Conservation (phyloP, 2,113 vertebrate species). For the Phrynosoma platyrhinos region DNA sequence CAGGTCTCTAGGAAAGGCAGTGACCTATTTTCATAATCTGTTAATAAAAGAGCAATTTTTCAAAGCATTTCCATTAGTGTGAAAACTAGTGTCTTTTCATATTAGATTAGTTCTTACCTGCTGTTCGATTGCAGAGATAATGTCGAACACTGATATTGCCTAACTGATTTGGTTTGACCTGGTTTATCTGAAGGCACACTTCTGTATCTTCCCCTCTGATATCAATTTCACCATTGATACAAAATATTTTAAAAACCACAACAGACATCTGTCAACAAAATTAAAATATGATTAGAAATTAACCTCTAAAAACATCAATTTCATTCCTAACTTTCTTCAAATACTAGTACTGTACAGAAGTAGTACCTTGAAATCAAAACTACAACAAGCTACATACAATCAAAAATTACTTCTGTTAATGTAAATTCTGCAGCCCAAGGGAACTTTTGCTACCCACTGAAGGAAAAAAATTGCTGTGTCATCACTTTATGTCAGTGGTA, state of each 20-base stretch:
- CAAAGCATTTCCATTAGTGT: background rate
- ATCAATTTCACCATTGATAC: slow-evolving; percentile 89
- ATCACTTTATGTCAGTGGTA: background rate
- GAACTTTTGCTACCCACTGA: background rate
- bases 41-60: slow-evolving; percentile 8
- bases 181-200: slow-evolving; percentile 89
- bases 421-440: background rate
- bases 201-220: slow-evolving; percentile 89
- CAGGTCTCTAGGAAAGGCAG: background rate
- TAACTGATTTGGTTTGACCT: slow-evolving; percentile 87
- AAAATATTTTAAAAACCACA: slow-evolving; percentile 92
- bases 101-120: slow-evolving; percentile 81
- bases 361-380: background rate
- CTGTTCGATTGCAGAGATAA: slow-evolving; percentile 91
- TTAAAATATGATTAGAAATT: slow-evolving; percentile 50
- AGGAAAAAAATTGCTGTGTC: background rate
- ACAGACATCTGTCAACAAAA: slow-evolving; percentile 89
- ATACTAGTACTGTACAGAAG: background rate
- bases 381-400: background rate
- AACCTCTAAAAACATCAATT: slow-evolving; percentile 4
- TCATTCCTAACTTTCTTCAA: background rate
- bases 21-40: background rate
- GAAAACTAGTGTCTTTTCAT: background rate
- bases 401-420: background rate
- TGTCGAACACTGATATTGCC: slow-evolving; percentile 93